Base-by-base conservation (phyloP, 2,113 vertebrate species). In the Helogale parvula region DNA sequence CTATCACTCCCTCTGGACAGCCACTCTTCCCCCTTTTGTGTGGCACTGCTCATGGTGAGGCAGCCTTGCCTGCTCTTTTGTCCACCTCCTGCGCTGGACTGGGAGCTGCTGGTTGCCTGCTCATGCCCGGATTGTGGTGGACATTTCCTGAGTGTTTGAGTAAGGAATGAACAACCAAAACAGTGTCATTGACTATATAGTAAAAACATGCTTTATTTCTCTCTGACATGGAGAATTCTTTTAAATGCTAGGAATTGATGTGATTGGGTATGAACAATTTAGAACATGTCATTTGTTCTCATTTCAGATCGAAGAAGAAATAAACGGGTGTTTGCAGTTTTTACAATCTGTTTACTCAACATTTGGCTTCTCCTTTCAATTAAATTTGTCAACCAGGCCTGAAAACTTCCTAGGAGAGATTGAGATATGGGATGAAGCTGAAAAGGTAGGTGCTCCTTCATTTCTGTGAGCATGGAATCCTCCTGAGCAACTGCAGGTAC, bases 341-440 rank as follows among this genome's bases (percentile, higher is more conserved):
- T 96, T 99, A 83, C 99, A 99, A 84, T 99, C 99, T 8, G 99
- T 99, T 35, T 99, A 99, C 77, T 92, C 98, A 16, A 98, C 99
- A 2, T 99, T 99, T 84, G 99, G 99, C 60, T 99, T 99, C 97
- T 99, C 99, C 88, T 99, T 99, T 98, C 99, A 99, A 98, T 98
- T 99, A 25, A 95, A 99, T 96, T 99, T 99, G 85, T 99, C 99
- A 57, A 99, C 99, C 17, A 99, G 99, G 72, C 99, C 99, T 5
- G 99, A 99, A 72, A 99, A 99, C 95, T 99, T 99, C 79, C 98
- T 99, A 33, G 99, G 99, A 60, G 99, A 99, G 79, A 91, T 98
- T 11, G 98, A 99, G 29, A 97, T 99, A 50, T 99, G 99, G 99
- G 98, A 99, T 90, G 98, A 98, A 90, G 99, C 99, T 15, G 99